Evolutionary conservation across 2,888 invertebrate genomes (phyloP).

Genomic region (Willowsia nigromaculata): DNA sequence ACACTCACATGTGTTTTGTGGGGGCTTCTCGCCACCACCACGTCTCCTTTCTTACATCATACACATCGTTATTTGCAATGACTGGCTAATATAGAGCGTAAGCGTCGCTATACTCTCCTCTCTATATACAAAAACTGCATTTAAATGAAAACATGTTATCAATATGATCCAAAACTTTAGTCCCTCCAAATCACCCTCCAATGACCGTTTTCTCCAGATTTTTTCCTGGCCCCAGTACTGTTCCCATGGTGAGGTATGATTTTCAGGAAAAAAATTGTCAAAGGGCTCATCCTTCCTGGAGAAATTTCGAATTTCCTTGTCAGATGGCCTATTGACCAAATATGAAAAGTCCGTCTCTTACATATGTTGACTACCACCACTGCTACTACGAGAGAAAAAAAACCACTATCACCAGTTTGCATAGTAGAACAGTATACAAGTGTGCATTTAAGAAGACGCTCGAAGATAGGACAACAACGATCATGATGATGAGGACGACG

Average conservation of each 20-base stretch:
- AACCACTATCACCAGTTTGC: background rate
- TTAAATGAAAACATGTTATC: background rate
- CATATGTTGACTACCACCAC: slow-evolving; percentile 3
- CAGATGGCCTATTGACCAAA: slow-evolving; percentile 48
- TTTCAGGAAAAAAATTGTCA: background rate
- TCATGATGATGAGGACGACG: slow-evolving; percentile 34
- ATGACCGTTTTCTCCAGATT: background rate
- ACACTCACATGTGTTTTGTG: slow-evolving; percentile 25
- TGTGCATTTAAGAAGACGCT: slow-evolving; percentile 1
- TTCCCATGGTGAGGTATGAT: background rate
- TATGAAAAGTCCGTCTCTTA: slow-evolving; percentile 26
- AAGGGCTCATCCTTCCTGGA: background rate
- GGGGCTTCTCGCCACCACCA: background rate
- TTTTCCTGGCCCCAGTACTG: background rate
- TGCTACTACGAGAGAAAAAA: background rate
- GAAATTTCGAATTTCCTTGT: slow-evolving; percentile 6
- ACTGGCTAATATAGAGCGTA: slow-evolving; percentile 39
- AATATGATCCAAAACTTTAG: background rate
- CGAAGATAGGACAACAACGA: slow-evolving; percentile 28
- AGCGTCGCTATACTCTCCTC: background rate
- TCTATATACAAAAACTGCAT: background rate
- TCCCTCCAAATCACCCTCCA: background rate
- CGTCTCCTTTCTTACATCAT: background rate
- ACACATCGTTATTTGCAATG: slow-evolving; percentile 35
- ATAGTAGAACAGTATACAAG: background rate